Conservation (phyloP, 2,113 vertebrate genomes). For the Leucosticte australis region DNA sequence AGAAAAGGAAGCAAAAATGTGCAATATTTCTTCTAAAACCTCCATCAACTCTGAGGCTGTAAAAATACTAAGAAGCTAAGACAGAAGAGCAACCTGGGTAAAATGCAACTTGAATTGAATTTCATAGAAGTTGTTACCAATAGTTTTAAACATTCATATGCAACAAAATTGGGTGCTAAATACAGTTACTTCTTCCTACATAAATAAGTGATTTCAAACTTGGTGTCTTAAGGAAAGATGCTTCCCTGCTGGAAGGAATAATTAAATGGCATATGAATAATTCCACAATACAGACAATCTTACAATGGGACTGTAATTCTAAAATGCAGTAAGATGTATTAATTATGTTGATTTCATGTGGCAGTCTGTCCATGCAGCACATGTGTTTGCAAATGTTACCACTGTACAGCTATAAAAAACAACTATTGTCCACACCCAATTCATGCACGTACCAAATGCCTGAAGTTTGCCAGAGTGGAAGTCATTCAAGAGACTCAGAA, state of each 20-base stretch:
- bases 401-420: not conserved
- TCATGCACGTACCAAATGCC: conserved; percentile 84
- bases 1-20: not conserved
- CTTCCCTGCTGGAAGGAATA: not conserved
- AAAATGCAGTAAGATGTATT: not conserved
- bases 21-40: not conserved
- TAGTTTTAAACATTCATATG: not conserved
- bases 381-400: not conserved
- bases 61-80: not conserved
- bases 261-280: not conserved
- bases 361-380: not conserved
- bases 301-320: not conserved
- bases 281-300: not conserved
- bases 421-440: not conserved
- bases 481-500: conserved; percentile 94
- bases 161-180: not conserved
- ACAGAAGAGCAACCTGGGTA: not conserved
- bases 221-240: not conserved
- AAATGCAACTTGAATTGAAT: not conserved
- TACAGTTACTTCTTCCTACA: not conserved
- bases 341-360: not conserved
- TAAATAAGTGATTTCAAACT: not conserved
- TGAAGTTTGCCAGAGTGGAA: conserved; percentile 98
- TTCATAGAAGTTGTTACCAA: not conserved
- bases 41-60: not conserved